Evolutionary conservation across 2,113 vertebrate genomes (phyloP).

Genomic region (Mesembrinibis cayennensis): DNA sequence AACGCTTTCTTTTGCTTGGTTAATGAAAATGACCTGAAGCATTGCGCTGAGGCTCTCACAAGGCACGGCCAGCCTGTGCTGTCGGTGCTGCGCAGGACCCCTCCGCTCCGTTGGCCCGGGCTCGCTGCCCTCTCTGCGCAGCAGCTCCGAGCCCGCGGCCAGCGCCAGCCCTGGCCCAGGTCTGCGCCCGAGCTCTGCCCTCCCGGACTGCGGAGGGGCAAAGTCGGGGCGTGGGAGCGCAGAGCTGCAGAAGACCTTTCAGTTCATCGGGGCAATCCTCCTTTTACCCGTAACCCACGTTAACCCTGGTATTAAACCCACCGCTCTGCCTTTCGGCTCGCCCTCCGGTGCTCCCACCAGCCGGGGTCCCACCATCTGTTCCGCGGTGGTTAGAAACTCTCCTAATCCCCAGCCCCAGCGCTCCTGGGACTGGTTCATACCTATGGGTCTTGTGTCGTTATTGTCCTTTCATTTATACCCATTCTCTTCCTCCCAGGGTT

Average conservation of each 20-base stretch:
- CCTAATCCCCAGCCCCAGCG: not conserved
- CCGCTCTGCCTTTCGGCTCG: not conserved
- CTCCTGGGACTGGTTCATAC: not conserved
- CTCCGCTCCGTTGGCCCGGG: not conserved
- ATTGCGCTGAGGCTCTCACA: not conserved
- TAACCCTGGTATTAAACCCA: too few relatives aligned
- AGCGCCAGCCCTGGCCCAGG: not conserved
- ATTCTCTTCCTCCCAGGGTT: not conserved
- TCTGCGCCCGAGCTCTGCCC: not conserved
- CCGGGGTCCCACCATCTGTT: not conserved
- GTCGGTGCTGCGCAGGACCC: not conserved
- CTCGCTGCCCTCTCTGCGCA: not conserved
- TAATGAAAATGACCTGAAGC: not conserved
- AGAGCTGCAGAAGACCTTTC: not conserved
- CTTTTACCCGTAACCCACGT: not conserved
- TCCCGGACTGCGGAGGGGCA: not conserved
- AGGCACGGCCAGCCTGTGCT: too few relatives aligned
- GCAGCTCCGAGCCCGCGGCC: not conserved
- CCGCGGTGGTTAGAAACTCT: not conserved
- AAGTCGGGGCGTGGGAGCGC: not conserved
- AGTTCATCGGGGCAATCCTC: not conserved
- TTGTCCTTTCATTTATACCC: not conserved
- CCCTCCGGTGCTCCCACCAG: not conserved
- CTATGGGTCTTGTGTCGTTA: not conserved
- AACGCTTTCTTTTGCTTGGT: not conserved